Conservation (phyloP, 2,797 vertebrate species). For the Sebastes taczanowskii region DNA sequence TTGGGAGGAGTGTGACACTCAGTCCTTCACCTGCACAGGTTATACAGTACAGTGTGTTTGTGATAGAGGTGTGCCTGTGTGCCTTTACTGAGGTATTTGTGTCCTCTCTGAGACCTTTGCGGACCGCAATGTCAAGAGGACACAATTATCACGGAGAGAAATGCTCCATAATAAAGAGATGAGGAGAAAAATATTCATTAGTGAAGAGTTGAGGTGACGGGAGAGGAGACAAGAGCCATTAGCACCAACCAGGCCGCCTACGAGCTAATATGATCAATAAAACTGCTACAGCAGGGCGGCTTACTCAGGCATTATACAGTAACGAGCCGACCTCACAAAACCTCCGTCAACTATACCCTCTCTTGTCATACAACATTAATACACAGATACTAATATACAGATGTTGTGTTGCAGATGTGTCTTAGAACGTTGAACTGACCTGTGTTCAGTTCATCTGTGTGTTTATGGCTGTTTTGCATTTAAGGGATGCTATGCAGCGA, state of each 20-base stretch:
- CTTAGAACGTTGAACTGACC: not conserved
- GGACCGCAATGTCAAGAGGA: not conserved
- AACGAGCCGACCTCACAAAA: not conserved
- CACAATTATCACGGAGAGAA: not conserved
- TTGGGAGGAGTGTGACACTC: not conserved
- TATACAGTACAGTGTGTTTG: not conserved
- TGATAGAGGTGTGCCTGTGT: slow-evolving; percentile 8
- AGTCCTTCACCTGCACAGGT: not conserved
- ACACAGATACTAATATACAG: not conserved
- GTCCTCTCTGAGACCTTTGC: not conserved
- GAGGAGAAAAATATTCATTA: not conserved
- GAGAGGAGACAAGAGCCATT: not conserved
- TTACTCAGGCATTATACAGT: not conserved
- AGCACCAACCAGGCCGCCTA: not conserved
- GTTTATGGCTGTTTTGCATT: not conserved
- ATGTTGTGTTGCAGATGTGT: not conserved
- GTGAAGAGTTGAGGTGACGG: not conserved
- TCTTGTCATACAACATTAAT: not conserved
- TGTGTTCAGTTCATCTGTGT: not conserved
- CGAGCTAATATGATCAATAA: slow-evolving; percentile 26
- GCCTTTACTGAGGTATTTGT: not conserved
- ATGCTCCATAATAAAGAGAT: not conserved
- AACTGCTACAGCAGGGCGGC: slow-evolving; percentile 3
- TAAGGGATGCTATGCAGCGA: not conserved
- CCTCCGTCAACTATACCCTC: not conserved